phyloP scores from a whole-genome alignment of 2,888 invertebrate genomes.

The Muschampia plurimacula region DNA sequence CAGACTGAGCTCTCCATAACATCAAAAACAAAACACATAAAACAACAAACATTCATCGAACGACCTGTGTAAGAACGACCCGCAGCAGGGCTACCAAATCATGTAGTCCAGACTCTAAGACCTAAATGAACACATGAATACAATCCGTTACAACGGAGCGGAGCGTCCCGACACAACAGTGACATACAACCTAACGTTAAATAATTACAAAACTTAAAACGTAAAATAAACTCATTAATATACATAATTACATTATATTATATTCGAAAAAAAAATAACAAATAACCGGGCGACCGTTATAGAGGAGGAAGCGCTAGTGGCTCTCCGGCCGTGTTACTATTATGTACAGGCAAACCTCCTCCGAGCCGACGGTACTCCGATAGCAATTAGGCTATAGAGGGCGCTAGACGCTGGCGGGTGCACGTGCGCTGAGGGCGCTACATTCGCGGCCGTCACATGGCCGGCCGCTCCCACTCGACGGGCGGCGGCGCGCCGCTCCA shows the following conservation, averaged over 20 bases:
- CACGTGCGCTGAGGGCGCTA: constrained; percentile 45
- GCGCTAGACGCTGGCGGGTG: constrained; percentile 11
- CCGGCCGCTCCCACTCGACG: constrained; percentile 80
- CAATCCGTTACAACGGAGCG: constrained; percentile 69
- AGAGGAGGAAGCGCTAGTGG: constrained; percentile 34
- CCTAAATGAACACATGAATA: constrained; percentile 85
- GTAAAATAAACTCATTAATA: constrained; percentile 83
- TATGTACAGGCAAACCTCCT: constrained; percentile 24
- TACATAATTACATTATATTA: constrained; percentile 83
- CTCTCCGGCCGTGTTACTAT: constrained; percentile 5
- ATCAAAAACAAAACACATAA: constrained; percentile 80
- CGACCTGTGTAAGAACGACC: constrained; percentile 70
- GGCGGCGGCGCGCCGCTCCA: constrained; percentile 76
- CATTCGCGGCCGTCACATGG: constrained; percentile 71
- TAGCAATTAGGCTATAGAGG: constrained; percentile 46
- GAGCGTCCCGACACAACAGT: constrained; percentile 63
- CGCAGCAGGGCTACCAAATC: constrained; percentile 67
- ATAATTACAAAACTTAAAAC: constrained; percentile 82
- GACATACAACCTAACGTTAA: constrained; percentile 70
- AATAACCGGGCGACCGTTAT: constrained; percentile 64
- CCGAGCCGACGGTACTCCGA: constrained; percentile 39
- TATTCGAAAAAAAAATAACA: constrained; percentile 76
- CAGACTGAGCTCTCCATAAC: constrained; percentile 78
- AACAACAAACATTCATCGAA: constrained; percentile 80
- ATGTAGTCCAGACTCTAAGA: constrained; percentile 80